phyloP scores from a whole-genome alignment of 2,797 vertebrate genomes.

The Myripristis jacobus region DNA sequence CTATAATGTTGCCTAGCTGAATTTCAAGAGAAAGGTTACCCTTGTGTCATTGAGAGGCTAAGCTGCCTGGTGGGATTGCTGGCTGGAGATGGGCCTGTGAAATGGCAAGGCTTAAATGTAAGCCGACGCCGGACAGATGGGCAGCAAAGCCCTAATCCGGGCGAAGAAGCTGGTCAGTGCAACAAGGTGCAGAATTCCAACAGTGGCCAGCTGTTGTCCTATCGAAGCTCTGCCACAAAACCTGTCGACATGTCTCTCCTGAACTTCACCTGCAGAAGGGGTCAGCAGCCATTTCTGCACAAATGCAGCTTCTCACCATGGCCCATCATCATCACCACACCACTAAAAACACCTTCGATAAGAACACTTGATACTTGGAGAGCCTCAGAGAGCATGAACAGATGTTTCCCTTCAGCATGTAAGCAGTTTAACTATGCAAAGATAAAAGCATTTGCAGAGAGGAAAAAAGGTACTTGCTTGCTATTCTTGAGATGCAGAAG shows the following conservation, averaged over 20 bases:
- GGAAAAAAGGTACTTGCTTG: not conserved
- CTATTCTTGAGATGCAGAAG: not conserved
- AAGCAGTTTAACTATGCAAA: not conserved
- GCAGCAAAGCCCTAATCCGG: slow-evolving; percentile 80
- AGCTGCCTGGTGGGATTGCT: slow-evolving; percentile 67
- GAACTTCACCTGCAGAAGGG: slow-evolving; percentile 56
- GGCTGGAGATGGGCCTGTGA: slow-evolving; percentile 66
- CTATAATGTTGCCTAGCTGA: slow-evolving; percentile 47
- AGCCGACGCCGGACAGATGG: slow-evolving; percentile 83
- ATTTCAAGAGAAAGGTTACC: slow-evolving; percentile 73
- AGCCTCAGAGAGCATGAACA: not conserved
- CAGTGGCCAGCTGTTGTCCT: slow-evolving; percentile 74
- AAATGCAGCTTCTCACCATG: slow-evolving; percentile 22
- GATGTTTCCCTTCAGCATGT: not conserved
- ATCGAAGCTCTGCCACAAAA: slow-evolving; percentile 43
- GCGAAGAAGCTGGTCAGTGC: slow-evolving; percentile 71
- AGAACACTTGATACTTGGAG: not conserved
- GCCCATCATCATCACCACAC: not conserved
- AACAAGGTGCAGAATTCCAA: slow-evolving; percentile 77
- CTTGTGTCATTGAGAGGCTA: slow-evolving; percentile 74
- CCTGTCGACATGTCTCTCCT: slow-evolving; percentile 52
- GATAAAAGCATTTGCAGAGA: not conserved
- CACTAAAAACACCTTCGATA: not conserved
- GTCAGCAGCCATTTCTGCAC: slow-evolving; percentile 21
- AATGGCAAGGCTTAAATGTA: slow-evolving; percentile 82